phyloP scores from a whole-genome alignment of 2,113 vertebrate genomes.

The Pseudorhombus dupliciocellatus region DNA sequence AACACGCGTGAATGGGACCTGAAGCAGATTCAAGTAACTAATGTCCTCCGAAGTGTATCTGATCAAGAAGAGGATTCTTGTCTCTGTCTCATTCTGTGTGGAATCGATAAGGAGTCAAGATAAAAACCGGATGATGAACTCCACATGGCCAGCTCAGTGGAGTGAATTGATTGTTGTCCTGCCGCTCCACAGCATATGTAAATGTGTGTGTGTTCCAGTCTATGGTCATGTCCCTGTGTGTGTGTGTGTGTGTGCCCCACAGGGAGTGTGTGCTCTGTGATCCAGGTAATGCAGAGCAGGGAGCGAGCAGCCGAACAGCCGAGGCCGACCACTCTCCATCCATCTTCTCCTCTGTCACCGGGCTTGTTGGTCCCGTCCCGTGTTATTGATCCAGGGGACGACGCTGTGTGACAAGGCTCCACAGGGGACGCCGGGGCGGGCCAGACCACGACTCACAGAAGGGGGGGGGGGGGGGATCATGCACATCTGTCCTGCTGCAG shows the following conservation, averaged over 20 bases:
- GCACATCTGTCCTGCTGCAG: no score
- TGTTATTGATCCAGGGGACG: slow-evolving; percentile 76
- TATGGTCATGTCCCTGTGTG: slow-evolving; percentile 19
- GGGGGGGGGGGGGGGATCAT: no score
- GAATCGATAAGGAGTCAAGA: slow-evolving; percentile 55
- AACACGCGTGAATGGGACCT: no score
- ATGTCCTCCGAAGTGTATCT: not conserved
- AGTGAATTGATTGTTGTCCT: slow-evolving; percentile 60
- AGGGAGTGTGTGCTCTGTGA: slow-evolving; percentile 79
- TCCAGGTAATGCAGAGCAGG: slow-evolving; percentile 79
- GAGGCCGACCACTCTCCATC: slow-evolving; percentile 70
- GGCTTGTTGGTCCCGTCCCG: slow-evolving; percentile 45
- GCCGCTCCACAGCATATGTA: slow-evolving; percentile 42
- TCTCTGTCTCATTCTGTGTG: not conserved
- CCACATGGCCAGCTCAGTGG: slow-evolving; percentile 48
- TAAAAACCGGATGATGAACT: slow-evolving; percentile 63
- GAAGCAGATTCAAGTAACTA: no score
- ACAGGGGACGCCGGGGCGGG: slow-evolving; percentile 20
- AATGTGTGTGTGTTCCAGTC: slow-evolving; percentile 50
- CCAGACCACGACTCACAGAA: slow-evolving; percentile 1
- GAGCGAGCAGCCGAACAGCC: slow-evolving; percentile 65
- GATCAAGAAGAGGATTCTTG: not conserved
- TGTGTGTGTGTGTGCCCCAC: slow-evolving; percentile 46
- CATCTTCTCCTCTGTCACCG: slow-evolving; percentile 69
- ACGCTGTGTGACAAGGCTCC: slow-evolving; percentile 62